These are phyloP conservation scores for Morpho helenor DNA, from an alignment of 2,888 invertebrate genomes.

Conservation along the genomic window DNA sequence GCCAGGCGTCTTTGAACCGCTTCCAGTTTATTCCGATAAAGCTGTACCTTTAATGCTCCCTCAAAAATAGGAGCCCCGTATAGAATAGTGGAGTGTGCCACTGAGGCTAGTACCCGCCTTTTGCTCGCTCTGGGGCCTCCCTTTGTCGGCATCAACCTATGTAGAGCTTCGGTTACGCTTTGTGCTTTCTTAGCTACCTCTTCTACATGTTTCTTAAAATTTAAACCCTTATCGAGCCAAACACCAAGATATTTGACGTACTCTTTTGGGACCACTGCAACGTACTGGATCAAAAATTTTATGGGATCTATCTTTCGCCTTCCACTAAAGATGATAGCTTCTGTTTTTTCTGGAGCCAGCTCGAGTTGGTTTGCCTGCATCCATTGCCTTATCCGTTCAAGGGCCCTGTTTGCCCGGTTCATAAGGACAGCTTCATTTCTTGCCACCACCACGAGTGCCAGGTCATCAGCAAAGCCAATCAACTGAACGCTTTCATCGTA, in stretches of 20 bases:
- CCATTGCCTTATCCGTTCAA: conserved; percentile 16
- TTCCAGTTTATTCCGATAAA: no score
- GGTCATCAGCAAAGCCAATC: no score
- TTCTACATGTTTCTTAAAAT: neutral
- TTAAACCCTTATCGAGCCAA: neutral
- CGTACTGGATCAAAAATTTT: neutral
- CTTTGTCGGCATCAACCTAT: no score
- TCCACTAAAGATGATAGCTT: neutral
- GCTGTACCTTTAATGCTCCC: no score
- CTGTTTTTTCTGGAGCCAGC: neutral
- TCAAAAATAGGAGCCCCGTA: no score
- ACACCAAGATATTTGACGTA: neutral
- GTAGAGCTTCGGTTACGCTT: neutral
- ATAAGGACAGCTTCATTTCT: no score
- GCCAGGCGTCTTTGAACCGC: no score
- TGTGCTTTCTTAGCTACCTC: neutral
- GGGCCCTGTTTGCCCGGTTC: no score
- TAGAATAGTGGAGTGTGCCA: no score
- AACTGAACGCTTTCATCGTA: no score
- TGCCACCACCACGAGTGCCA: no score
- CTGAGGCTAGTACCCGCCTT: neutral
- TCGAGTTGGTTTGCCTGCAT: conserved; percentile 29
- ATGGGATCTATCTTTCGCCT: neutral
- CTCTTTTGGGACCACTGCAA: neutral
- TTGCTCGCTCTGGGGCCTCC: neutral